Percentiles rank a stretch among this genome's conserved stretches.
phyloP scores from a whole-genome alignment of 2,888 invertebrate species.

The Drosophila paranaensis region DNA sequence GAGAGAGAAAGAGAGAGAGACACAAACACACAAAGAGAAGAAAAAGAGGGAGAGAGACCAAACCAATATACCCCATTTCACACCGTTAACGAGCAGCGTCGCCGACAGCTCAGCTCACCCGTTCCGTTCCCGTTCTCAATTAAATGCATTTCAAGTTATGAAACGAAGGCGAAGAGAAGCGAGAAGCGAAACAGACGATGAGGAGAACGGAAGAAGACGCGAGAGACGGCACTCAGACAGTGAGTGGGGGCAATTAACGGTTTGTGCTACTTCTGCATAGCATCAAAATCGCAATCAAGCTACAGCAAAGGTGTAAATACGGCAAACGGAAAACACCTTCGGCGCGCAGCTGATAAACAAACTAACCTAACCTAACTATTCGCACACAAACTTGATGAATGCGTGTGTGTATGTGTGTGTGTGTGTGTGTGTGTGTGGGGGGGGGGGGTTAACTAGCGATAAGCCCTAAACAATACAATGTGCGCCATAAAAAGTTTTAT shows the following conservation, averaged over 20 bases:
- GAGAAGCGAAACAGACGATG: neutral
- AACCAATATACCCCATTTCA: neutral
- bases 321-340: neutral
- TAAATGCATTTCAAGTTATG: neutral
- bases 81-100: neutral
- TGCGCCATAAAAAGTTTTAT: neutral
- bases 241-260: constrained; percentile 13
- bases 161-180: neutral
- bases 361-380: constrained; percentile 61
- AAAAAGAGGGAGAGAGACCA: neutral
- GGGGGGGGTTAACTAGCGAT: constrained; percentile 27
- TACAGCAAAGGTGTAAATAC: neutral
- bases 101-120: neutral
- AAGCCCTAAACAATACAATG: constrained; percentile 1
- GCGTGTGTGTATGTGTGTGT: neutral
- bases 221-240: neutral
- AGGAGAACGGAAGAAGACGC: neutral
- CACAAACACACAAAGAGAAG: neutral
- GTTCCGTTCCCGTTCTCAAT: neutral
- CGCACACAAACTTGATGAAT: neutral
- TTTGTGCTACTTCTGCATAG: constrained; percentile 1
- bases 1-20: neutral
- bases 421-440: too few relatives aligned
- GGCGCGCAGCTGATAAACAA: constrained; percentile 49
- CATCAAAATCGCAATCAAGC: neutral